Conservation (phyloP, 2,888 invertebrate species). For the Hypselothyrea guttata region DNA sequence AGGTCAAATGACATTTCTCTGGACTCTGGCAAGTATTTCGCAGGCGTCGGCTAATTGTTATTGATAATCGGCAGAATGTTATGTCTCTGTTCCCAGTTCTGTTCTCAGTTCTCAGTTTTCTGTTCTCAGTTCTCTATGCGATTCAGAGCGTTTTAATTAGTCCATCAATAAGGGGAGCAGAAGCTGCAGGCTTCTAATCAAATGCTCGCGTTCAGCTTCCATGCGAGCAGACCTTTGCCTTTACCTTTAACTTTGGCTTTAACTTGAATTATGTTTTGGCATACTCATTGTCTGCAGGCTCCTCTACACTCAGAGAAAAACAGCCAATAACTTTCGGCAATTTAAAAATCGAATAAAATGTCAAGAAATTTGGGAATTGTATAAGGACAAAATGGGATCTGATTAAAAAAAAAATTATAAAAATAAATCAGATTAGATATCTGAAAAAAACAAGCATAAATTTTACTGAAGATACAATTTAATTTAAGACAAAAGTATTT, state of each 20-base stretch:
- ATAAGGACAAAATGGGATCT: too few relatives aligned
- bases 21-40: conserved; percentile 41
- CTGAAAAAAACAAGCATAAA: too few relatives aligned
- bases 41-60: conserved; percentile 75
- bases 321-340: too few relatives aligned
- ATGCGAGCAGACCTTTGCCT: conserved; percentile 57
- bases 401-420: too few relatives aligned
- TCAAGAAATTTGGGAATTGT: too few relatives aligned
- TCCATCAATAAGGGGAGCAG: conserved; percentile 56
- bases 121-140: too few relatives aligned
- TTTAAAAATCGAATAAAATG: too few relatives aligned
- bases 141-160: conserved; percentile 63
- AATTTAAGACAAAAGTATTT: too few relatives aligned
- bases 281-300: conserved; percentile 71
- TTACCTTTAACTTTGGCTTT: conserved; percentile 74
- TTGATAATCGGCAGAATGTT: conserved; percentile 67
- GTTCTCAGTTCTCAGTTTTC: too few relatives aligned
- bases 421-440: too few relatives aligned
- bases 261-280: conserved; percentile 76
- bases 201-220: conserved; percentile 62
- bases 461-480: too few relatives aligned
- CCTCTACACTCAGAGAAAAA: too few relatives aligned
- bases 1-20: conserved; percentile 62
- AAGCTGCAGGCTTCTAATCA: conserved; percentile 49
- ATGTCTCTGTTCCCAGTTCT: conserved; percentile 54